Conservation (phyloP, 2,888 invertebrate species). For the Heliothis peltigera region DNA sequence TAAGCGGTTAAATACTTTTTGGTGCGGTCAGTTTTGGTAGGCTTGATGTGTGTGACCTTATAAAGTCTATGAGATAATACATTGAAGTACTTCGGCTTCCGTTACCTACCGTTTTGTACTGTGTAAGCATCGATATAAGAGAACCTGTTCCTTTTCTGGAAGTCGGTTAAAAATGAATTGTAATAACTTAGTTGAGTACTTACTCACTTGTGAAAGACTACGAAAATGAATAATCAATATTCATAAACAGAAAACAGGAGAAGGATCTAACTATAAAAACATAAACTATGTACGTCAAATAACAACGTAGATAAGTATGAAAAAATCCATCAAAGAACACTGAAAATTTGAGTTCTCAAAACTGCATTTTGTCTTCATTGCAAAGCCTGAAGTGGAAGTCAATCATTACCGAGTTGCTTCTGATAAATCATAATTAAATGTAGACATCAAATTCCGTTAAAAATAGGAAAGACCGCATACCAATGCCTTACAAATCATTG, state of each 20-base stretch:
- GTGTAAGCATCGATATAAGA: too few species aligned
- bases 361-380: constrained; percentile 24
- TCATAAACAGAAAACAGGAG: not conserved
- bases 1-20: constrained; percentile 13
- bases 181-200: too few species aligned
- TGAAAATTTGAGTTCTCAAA: too few species aligned
- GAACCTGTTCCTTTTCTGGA: too few species aligned
- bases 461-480: not conserved
- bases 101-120: not conserved
- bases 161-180: too few species aligned
- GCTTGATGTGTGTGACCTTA: not conserved
- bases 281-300: constrained; percentile 16
- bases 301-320: too few species aligned
- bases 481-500: too few species aligned
- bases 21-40: constrained; percentile 9
- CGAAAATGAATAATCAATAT: constrained; percentile 1
- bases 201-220: not conserved
- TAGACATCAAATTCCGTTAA: too few species aligned
- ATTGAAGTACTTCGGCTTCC: not conserved
- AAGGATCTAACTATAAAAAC: not conserved
- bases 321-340: too few species aligned
- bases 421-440: constrained; percentile 2
- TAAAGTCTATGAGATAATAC: not conserved
- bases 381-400: too few species aligned
- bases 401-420: constrained; percentile 28